A percentile compares a stretch with the other conserved stretches of the same genome.
Evolutionary conservation across 1,140 invertebrate genomes (phyloP).

Genomic region (Diachasmimorpha longicaudata): DNA sequence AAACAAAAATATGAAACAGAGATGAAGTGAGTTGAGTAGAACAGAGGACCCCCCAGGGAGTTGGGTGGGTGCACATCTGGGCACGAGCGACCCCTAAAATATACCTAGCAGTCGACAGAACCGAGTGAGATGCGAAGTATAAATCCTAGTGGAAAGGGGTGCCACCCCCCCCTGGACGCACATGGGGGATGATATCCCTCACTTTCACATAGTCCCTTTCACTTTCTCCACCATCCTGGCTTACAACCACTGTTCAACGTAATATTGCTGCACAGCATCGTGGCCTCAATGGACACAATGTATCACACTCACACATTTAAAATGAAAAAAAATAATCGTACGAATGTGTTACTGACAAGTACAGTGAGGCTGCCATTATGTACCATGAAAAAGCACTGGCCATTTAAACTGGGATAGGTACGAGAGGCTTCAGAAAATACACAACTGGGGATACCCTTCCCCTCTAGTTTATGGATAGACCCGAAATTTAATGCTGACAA

Average conservation of each 20-base stretch:
- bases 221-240: neutral
- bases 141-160: slow-evolving; percentile 3
- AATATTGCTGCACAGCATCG: slow-evolving; percentile 5
- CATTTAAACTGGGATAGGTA: slow-evolving; percentile 14
- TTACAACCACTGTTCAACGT: neutral
- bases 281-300: slow-evolving; percentile 23
- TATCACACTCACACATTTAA: slow-evolving; percentile 12
- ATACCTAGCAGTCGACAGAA: neutral
- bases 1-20: neutral
- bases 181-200: neutral
- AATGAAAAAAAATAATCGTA: neutral
- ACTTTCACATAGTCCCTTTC: neutral
- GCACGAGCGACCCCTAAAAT: neutral
- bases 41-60: neutral
- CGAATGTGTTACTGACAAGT: slow-evolving; percentile 45
- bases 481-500: slow-evolving; percentile 27
- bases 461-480: slow-evolving; percentile 21
- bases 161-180: neutral
- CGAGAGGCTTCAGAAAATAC: neutral
- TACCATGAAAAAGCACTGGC: neutral
- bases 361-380: slow-evolving; percentile 35
- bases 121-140: neutral
- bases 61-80: slow-evolving; percentile 17
- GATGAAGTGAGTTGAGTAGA: neutral
- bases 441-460: neutral